Evolutionary conservation across 92 coral and sea anemone species (phyloP).

Genomic region (Isaurus tuberculatus): DNA sequence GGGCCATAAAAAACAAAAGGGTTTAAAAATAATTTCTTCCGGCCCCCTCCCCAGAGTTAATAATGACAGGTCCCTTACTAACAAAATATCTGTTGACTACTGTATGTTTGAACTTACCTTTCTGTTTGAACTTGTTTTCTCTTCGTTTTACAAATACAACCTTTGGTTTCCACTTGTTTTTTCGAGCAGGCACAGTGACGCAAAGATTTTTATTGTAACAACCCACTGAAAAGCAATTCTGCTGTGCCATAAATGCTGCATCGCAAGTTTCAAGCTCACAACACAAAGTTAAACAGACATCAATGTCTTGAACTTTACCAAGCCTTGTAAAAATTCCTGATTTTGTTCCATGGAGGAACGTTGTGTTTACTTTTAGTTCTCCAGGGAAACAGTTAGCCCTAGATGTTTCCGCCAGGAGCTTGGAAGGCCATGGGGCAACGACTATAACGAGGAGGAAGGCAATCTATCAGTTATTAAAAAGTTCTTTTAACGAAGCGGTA

Average conservation of each 20-base stretch:
- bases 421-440: constrained; percentile 62
- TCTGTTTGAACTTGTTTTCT: neutral
- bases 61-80: too few species aligned
- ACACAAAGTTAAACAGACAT: constrained; percentile 88
- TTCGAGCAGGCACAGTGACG: constrained; percentile 90
- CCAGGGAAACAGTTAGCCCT: constrained; percentile 73
- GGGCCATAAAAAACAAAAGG: too few species aligned
- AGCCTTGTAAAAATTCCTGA: constrained; percentile 90
- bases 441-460: neutral
- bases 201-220: constrained; percentile 87
- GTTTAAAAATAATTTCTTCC: too few species aligned
- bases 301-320: constrained; percentile 89
- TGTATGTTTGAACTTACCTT: neutral
- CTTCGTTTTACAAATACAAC: constrained; percentile 72
- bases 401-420: constrained; percentile 68
- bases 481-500: neutral
- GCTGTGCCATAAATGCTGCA: constrained; percentile 89
- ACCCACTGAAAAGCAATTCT: constrained; percentile 83
- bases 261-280: constrained; percentile 88
- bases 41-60: too few species aligned
- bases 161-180: constrained; percentile 84
- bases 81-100: neutral
- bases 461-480: neutral
- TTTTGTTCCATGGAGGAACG: constrained; percentile 92
- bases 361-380: constrained; percentile 70